A percentile compares a stretch with the other conserved stretches of the same genome.
Evolutionary conservation across 2,113 vertebrate species (phyloP).

Genomic region (Hemiscyllium ocellatum): DNA sequence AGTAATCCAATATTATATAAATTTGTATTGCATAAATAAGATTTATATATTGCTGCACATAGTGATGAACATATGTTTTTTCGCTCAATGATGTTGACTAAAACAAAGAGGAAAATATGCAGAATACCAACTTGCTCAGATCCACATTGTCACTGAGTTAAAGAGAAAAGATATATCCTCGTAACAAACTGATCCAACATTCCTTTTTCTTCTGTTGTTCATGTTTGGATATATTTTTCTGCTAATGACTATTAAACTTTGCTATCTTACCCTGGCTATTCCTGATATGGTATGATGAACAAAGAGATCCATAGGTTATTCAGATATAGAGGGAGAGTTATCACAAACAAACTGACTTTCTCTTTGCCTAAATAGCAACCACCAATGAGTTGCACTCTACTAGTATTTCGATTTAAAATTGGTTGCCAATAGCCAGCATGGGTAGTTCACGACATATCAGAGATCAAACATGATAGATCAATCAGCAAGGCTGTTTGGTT

Average conservation of each 20-base stretch:
- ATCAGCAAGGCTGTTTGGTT: background rate
- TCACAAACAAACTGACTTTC: background rate
- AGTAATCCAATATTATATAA: background rate
- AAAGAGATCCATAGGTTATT: background rate
- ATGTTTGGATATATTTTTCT: background rate
- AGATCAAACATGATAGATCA: background rate
- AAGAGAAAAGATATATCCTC: background rate
- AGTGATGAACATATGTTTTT: background rate
- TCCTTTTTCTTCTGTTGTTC: background rate
- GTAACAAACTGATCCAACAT: background rate
- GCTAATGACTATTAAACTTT: background rate
- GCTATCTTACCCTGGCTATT: background rate
- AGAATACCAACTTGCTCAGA: background rate
- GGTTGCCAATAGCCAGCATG: background rate
- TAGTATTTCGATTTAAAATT: background rate
- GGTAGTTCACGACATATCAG: background rate
- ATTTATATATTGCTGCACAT: background rate
- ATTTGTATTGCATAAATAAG: background rate
- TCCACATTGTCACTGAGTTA: background rate
- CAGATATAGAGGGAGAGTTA: background rate
- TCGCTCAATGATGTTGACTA: background rate
- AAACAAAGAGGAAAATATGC: background rate
- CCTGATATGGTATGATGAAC: background rate
- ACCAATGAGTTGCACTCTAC: background rate
- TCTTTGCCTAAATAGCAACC: background rate